Evolutionary conservation across 2,797 vertebrate species (phyloP), one percentile per base, ranked within the genome.

Genomic region (Lateolabrax maculatus): DNA sequence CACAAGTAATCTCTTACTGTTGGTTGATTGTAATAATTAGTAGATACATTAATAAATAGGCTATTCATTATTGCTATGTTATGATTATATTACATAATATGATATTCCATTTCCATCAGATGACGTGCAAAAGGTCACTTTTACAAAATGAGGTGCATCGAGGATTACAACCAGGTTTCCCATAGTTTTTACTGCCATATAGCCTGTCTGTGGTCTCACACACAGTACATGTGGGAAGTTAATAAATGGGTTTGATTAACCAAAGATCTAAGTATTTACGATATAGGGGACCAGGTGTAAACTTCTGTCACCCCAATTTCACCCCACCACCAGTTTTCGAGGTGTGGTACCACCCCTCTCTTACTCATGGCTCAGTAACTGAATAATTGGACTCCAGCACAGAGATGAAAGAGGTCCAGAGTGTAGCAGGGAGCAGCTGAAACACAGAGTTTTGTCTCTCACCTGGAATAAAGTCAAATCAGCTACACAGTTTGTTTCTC

Each of bases 401-500:
- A n/a, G 46, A 61, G 46, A 51, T 13, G 7, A 48, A 48, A 37
- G 36, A 23, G 25, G 10, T 39, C 43, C 15, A 44, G 12, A 41
- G 15, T n/a, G n/a, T n/a, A n/a, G n/a, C 5, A 5, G 21, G 16
- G 1, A 58, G 19, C 19, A 58, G 43, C 25, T 58, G 27, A 56
- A 43, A 49, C 9, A 0, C 5, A 21, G 12, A 8, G 12, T 36
- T 69, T 36, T 16, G n/a, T 53, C 37, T 25, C 23, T 72, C 53
- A 70, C 16, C 52, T 60, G 10, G 10, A 12, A 49, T 21, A 41
- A 41, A 3, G 6, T 21, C 29, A 16, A 46, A 66, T 39, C 37
- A 63, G 9, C 34, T 31, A 51, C 16, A 48, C 25, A 48, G 60
- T 39, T 21, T 15, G 25, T 73, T 71, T 68, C 39, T 76, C 23